These are phyloP conservation scores for Nanorana parkeri DNA, from an alignment of 2,113 vertebrate species.

Conservation along the genomic window DNA sequence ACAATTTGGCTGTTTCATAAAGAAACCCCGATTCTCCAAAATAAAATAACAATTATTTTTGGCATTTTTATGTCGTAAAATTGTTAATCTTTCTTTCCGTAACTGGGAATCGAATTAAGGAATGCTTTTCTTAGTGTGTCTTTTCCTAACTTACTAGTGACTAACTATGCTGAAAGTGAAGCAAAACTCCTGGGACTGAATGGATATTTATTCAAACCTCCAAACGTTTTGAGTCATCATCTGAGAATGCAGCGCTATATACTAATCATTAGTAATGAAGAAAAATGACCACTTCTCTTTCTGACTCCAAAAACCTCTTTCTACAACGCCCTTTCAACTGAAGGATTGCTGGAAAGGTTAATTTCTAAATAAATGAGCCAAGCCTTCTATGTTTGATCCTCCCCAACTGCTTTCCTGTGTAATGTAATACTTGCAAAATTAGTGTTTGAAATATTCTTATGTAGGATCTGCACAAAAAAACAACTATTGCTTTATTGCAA, in stretches of 20 bases:
- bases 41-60: constrained; percentile 43
- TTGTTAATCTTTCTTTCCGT: constrained; percentile 27
- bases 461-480: neutral
- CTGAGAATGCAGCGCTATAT: constrained; percentile 47
- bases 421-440: constrained; percentile 38
- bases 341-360: constrained; percentile 56
- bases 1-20: constrained; percentile 1
- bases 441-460: constrained; percentile 20
- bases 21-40: neutral
- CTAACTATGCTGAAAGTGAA: constrained; percentile 25
- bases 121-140: neutral
- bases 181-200: constrained; percentile 23
- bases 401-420: constrained; percentile 49
- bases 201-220: constrained; percentile 44
- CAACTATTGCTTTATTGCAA: neutral
- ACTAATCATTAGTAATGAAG: constrained; percentile 53
- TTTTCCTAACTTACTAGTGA: constrained; percentile 13
- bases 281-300: constrained; percentile 51
- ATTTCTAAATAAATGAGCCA: constrained; percentile 50
- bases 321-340: constrained; percentile 48
- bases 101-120: constrained; percentile 33
- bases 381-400: constrained; percentile 43
- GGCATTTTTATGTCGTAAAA: constrained; percentile 23
- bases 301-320: constrained; percentile 44
- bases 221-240: constrained; percentile 39